These are phyloP conservation scores for Anthrax anthrax DNA, from an alignment of 2,888 invertebrate genomes.

Conservation along the genomic window DNA sequence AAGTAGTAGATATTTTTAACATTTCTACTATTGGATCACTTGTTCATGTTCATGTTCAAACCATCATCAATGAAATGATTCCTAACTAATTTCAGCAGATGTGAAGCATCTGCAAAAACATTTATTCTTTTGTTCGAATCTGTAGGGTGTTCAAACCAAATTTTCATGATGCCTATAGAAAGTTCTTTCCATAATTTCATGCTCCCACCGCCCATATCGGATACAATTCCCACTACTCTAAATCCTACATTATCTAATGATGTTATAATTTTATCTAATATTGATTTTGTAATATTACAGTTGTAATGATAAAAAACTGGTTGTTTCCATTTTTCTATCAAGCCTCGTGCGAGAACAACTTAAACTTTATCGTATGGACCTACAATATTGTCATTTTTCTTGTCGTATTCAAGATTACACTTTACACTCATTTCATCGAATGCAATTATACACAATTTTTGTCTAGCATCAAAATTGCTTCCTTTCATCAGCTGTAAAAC, in stretches of 20 bases:
- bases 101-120: constrained; percentile 6
- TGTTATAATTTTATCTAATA: background rate
- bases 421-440: background rate
- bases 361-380: background rate
- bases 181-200: background rate
- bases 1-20: background rate
- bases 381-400: background rate
- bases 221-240: too few relatives aligned
- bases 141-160: constrained; percentile 12
- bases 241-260: too few relatives aligned
- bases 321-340: background rate
- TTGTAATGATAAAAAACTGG: background rate
- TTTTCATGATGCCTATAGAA: background rate
- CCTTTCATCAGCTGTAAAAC: too few relatives aligned
- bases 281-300: background rate
- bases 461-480: background rate
- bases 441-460: background rate
- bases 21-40: constrained; percentile 3
- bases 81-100: constrained; percentile 12
- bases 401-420: background rate
- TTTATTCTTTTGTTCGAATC: constrained; percentile 7
- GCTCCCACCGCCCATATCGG: background rate
- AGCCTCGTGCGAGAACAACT: background rate
- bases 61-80: constrained; percentile 13
- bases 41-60: constrained; percentile 6